Evolutionary conservation across 1,140 invertebrate genomes (phyloP).

Genomic region (Trachymyrmex septentrionalis): DNA sequence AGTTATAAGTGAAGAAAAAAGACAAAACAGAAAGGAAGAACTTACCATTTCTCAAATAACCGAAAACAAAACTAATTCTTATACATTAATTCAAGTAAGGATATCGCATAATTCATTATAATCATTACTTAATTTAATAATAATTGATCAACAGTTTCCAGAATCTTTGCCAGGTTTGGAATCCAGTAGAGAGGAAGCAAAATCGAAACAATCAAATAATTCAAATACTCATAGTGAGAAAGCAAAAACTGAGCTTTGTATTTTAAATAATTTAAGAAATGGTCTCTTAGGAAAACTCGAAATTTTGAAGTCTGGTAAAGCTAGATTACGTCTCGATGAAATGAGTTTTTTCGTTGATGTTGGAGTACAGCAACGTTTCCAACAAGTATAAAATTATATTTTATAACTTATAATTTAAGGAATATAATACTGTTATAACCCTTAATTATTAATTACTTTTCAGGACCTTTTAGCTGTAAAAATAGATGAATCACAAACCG

Average conservation of each 20-base stretch:
- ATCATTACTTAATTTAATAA: constrained; percentile 31
- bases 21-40: constrained; percentile 30
- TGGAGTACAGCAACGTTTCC: constrained; percentile 79
- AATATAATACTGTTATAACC: background rate
- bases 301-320: constrained; percentile 83
- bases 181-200: constrained; percentile 67
- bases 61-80: constrained; percentile 78
- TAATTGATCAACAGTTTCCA: constrained; percentile 80
- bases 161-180: constrained; percentile 81
- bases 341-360: constrained; percentile 81
- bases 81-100: constrained; percentile 82
- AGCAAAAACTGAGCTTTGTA: constrained; percentile 71
- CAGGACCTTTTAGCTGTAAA: constrained; percentile 84
- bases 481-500: constrained; percentile 78
- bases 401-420: constrained; percentile 10
- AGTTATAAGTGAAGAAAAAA: constrained; percentile 58
- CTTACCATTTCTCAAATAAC: constrained; percentile 77
- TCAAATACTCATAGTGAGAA: constrained; percentile 57
- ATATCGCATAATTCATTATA: constrained; percentile 11
- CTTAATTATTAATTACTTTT: constrained; percentile 61
- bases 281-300: constrained; percentile 84
- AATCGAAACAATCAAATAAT: constrained; percentile 56
- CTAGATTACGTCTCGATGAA: constrained; percentile 81
- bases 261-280: constrained; percentile 80
- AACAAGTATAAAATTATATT: constrained; percentile 78